Base-by-base conservation (phyloP, 1,140 invertebrate genomes). In the Phocides pigmalion region DNA sequence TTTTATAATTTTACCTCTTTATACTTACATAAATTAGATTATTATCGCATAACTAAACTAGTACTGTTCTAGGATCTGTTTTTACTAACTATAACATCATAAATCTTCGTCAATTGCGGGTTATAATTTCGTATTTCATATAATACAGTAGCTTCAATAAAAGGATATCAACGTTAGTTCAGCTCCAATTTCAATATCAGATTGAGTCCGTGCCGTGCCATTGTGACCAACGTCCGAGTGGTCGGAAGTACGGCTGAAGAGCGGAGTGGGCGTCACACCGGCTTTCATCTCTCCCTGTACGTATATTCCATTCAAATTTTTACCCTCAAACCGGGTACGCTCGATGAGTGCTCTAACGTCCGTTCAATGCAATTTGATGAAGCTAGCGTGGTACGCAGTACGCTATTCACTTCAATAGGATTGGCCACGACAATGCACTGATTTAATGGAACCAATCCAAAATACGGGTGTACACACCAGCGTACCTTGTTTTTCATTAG, bases 281-380 rank as follows among this genome's bases (percentile, higher is more conserved):
- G 70, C 79, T 82, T 86, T 86, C 78, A 82, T 80, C 70, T 70
- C 71, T 72, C 76, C 75, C 81, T 73, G 64, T 75, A 78, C 76
- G 70, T 81, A 84, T 84, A 83, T 82, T 83, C 86, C 84, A 91
- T 91, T 91, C 85, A 91, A 89, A 91, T 91, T 91, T 91, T 91
- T 91, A 83, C 84, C 87, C 88, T 75, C 74, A 80, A 72, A 71
- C 73, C 66, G 72, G 76, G 76, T 68, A 80, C 74, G 80, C 76
- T 83, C 81, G 74, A 84, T 82, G 84, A 87, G 84, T 86, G 77
- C 81, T 90, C 87, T 86, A 87, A 80, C 86, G 82, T 80, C 82
- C 87, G 82, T 84, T 90, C 82, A 86, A 76, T 88, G 85, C 87
- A 89, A 90, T 90, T 90, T 88, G 84, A 89, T 85, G 85, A 88